Percentiles rank a stretch among this genome's conserved stretches.
Conservation (phyloP, 2,888 invertebrate species). For the Drosophila austrosaltans region DNA sequence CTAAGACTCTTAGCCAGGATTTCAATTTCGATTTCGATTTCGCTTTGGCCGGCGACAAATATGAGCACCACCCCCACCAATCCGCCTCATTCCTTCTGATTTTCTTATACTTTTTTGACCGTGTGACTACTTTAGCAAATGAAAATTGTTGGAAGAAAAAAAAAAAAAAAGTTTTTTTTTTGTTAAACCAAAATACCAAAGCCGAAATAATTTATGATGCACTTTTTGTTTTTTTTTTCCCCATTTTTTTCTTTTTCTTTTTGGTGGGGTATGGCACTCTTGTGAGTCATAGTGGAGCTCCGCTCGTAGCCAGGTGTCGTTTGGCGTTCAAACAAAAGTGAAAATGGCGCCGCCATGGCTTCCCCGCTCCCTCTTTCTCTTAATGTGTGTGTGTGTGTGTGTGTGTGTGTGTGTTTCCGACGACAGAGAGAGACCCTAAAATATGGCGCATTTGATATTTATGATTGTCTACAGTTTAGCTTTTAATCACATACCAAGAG, state of each 20-base stretch:
- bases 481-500: conserved; percentile 66
- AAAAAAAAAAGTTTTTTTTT: conserved; percentile 12
- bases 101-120: conserved; percentile 58
- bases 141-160: conserved; percentile 62
- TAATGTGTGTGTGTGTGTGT: not conserved
- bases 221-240: conserved; percentile 55
- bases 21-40: conserved; percentile 76
- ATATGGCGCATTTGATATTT: conserved; percentile 73
- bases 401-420: conserved; percentile 1
- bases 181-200: conserved; percentile 50
- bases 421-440: conserved; percentile 64
- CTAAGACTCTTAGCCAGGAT: conserved; percentile 49
- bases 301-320: conserved; percentile 65
- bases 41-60: conserved; percentile 70
- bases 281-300: conserved; percentile 60
- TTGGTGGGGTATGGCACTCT: conserved; percentile 26
- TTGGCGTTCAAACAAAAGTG: conserved; percentile 66
- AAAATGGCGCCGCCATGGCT: conserved; percentile 35
- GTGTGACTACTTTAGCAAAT: conserved; percentile 78
- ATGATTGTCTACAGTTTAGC: conserved; percentile 69
- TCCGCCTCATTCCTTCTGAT: conserved; percentile 4
- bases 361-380: conserved; percentile 18
- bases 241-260: conserved; percentile 40
- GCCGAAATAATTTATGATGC: conserved; percentile 76
- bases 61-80: conserved; percentile 27